A percentile compares a stretch with the other conserved stretches of the same genome.
Conservation (phyloP, 1,140 invertebrate genomes). For the Aphelenchoides fujianensis region DNA sequence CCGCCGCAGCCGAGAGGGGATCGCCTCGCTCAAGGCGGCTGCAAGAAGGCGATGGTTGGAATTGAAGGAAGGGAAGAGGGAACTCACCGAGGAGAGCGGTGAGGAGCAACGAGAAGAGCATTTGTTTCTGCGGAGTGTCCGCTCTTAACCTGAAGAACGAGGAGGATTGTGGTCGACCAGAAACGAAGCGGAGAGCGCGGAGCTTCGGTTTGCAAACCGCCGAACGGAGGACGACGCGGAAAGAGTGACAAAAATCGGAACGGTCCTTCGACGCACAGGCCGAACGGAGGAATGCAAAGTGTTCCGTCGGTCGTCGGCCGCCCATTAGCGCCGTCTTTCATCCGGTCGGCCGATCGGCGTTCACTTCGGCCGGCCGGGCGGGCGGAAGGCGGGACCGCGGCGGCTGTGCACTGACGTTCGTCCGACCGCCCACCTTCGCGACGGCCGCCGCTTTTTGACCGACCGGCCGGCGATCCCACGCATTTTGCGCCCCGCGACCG, state of each 20-base stretch:
- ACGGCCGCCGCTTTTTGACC: background rate
- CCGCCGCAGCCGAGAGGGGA: background rate
- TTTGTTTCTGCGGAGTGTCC: background rate
- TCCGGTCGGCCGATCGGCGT: background rate
- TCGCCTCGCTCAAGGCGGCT: background rate
- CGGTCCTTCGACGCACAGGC: too few species aligned
- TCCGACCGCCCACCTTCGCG: background rate
- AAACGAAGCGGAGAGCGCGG: slow-evolving; percentile 3
- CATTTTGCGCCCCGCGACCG: background rate
- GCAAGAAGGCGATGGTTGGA: too few species aligned
- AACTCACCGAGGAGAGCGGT: background rate
- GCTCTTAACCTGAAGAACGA: slow-evolving; percentile 2
- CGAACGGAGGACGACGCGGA: background rate
- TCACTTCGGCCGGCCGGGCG: background rate
- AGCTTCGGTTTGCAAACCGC: background rate
- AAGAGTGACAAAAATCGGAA: background rate
- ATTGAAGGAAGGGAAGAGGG: too few species aligned
- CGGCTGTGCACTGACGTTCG: background rate
- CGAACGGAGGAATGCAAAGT: too few species aligned
- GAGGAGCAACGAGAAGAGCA: background rate
- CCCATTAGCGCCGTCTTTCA: background rate
- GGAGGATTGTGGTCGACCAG: background rate
- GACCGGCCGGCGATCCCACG: background rate
- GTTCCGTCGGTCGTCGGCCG: too few species aligned
- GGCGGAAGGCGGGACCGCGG: background rate